These are phyloP conservation scores for Gyrodactylus salaris DNA, from an alignment of 1,140 invertebrate species.

Conservation along the genomic window DNA sequence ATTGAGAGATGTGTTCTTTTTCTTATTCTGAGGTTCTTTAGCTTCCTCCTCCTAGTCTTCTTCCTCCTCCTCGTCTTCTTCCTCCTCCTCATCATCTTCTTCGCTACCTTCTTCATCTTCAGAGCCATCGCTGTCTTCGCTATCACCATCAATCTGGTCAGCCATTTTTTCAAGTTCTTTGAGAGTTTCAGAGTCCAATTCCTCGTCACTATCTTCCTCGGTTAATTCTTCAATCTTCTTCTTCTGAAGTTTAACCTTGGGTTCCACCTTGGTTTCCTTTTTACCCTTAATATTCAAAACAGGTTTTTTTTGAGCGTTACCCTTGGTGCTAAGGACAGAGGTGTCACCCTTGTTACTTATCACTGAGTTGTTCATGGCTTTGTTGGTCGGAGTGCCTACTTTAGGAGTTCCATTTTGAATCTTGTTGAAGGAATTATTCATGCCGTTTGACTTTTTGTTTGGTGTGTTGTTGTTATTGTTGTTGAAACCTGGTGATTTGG, in stretches of 20 bases:
- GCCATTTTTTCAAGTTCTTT: not conserved
- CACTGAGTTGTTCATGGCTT: not conserved
- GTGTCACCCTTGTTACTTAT: not conserved
- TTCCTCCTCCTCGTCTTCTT: not conserved
- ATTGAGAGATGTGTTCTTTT: too few species aligned
- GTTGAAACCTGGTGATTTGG: not conserved
- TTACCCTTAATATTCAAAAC: not conserved
- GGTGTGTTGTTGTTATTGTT: not conserved
- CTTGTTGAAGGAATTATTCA: too few species aligned
- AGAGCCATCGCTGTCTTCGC: not conserved
- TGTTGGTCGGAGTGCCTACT: too few species aligned
- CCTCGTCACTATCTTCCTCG: not conserved
- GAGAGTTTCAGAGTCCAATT: not conserved
- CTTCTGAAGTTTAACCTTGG: not conserved
- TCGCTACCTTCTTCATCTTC: not conserved
- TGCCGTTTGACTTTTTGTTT: too few species aligned
- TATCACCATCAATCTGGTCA: not conserved
- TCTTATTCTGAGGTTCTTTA: not conserved
- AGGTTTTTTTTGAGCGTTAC: not conserved
- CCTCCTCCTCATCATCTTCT: not conserved
- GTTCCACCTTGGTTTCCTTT: not conserved
- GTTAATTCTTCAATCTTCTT: not conserved
- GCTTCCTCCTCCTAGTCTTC: not conserved
- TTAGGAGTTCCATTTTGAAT: too few species aligned
- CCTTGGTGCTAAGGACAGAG: not conserved